phyloP scores from a whole-genome alignment of 1,140 invertebrate species.

The Drosophila aff. region DNA sequence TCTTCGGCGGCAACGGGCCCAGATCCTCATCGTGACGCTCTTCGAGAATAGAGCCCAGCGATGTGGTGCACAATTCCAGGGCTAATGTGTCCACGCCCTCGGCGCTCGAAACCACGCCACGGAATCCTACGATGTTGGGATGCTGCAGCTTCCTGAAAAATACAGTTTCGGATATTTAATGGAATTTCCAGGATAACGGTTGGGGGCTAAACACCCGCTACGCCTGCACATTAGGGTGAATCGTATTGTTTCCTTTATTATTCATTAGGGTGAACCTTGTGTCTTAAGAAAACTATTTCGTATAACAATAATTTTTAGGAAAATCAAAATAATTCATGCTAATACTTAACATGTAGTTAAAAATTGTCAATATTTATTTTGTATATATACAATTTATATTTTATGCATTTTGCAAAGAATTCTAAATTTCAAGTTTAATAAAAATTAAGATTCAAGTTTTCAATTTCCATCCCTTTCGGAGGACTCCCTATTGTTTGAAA shows the following conservation, averaged over 20 bases:
- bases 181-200: not conserved
- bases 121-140: conserved; percentile 93
- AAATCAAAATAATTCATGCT: not conserved
- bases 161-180: not conserved
- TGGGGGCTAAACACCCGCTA: too few species aligned
- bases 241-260: not conserved
- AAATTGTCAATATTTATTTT: too few species aligned
- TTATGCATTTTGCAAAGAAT: not conserved
- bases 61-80: conserved; percentile 89
- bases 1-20: conserved; percentile 87
- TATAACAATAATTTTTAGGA: not conserved
- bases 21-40: conserved; percentile 87
- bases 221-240: conserved; percentile 19
- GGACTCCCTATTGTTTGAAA: not conserved
- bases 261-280: not conserved
- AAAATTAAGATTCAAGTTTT: not conserved
- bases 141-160: conserved; percentile 89
- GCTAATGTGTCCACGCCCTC: conserved; percentile 89
- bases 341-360: too few species aligned
- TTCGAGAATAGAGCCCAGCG: conserved; percentile 91
- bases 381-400: not conserved
- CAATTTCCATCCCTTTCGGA: not conserved
- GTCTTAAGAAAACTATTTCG: too few species aligned
- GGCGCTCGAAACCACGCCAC: conserved; percentile 88
- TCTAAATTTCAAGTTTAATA: not conserved